Evolutionary conservation across 2,113 vertebrate genomes (phyloP), one percentile per base, ranked within the genome.

Genomic region (Phrynocephalus versicolor): DNA sequence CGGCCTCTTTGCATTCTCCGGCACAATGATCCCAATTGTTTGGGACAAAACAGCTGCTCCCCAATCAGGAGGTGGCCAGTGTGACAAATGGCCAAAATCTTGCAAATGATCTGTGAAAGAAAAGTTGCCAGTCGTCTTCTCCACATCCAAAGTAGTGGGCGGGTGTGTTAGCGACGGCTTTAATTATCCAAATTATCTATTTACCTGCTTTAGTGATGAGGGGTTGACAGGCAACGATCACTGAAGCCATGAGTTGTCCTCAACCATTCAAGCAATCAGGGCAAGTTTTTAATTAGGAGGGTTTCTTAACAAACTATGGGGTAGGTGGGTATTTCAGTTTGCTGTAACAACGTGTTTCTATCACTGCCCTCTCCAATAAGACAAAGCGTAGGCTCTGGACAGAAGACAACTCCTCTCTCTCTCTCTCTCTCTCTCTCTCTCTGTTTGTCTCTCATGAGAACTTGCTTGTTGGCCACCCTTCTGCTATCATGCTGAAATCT

Each of bases 151-250:
- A 84, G 83, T 55, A 93, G 69, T 65, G 90, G 82, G 88, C 86
- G 64, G 82, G 88, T 85, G 64, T 85, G 89, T 71, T 82, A 80
- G 41, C 75, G 82, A 57, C 6, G 75, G 79, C 89, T 87, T 87
- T 79, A 60, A 1, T 92, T 89, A 85, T 90, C 84, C 27, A 16
- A 92, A 92, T 92, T 89, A 91, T 89, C 85, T 84, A 85, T 94
- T 51, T 93, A 93, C 92, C 91, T 93, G 87, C 83, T 94, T 91
- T 89, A 90, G 90, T 85, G 88, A 89, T 90, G 91, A 90, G 91
- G 89, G 93, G 35, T 88, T 90, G 89, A 89, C 90, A 21, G 88
- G 89, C 91, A n/a, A 25, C 87, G 85, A 92, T 94, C 92, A 91
- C 85, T 87, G 88, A 86, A 86, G 92, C 69, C 72, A 88, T 9